These are phyloP conservation scores for Danionella cerebrum DNA, from an alignment of 2,113 vertebrate species.

Conservation along the genomic window DNA sequence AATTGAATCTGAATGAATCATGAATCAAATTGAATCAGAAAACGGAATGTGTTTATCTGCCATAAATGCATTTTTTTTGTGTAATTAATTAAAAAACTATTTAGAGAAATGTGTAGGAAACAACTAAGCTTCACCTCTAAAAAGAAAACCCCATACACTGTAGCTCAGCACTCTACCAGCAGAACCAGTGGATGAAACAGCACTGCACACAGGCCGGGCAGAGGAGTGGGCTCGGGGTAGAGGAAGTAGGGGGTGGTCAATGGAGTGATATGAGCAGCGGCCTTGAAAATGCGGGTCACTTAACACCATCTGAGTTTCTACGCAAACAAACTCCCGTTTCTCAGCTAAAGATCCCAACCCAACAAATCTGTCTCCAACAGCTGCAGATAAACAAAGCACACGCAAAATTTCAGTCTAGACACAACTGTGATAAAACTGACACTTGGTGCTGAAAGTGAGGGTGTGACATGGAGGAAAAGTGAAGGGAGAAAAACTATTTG, in stretches of 20 bases:
- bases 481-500: background rate
- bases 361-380: background rate
- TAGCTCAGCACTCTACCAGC: slow-evolving; percentile 26
- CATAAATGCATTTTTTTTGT: too few relatives aligned
- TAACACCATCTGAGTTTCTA: background rate
- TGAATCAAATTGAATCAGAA: too few relatives aligned
- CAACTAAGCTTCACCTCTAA: too few relatives aligned
- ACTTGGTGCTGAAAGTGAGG: background rate
- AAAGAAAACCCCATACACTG: background rate
- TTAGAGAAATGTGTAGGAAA: too few relatives aligned
- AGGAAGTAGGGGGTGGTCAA: background rate
- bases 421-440: background rate
- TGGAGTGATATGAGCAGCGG: background rate
- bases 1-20: too few relatives aligned
- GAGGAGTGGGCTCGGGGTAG: background rate
- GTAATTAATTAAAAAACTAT: too few relatives aligned
- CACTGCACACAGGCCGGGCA: slow-evolving; percentile 59
- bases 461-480: background rate
- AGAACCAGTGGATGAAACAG: slow-evolving; percentile 26
- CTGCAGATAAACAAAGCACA: background rate
- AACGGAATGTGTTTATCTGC: too few relatives aligned
- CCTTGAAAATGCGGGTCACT: slow-evolving; percentile 39
- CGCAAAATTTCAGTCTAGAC: background rate
- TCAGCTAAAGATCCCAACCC: background rate
- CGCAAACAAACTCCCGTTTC: background rate